Percentiles rank a stretch among this genome's conserved stretches.
These are phyloP conservation scores for Pentamera pediparva DNA, from an alignment of 53 echinoderm and acorn worm genomes.

Conservation along the genomic window DNA sequence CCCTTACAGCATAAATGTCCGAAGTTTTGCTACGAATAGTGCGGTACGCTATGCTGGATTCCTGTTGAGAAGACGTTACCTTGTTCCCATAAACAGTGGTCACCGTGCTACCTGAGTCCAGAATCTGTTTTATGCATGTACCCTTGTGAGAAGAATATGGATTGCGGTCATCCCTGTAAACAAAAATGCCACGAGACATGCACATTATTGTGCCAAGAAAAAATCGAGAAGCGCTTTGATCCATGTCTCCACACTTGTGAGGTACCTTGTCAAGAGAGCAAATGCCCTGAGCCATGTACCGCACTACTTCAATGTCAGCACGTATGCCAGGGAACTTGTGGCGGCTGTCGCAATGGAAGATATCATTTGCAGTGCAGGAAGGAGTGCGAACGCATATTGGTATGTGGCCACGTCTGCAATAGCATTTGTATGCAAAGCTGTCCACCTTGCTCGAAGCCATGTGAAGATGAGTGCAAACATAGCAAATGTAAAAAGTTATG, in stretches of 20 bases:
- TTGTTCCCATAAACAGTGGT: not conserved
- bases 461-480: slow-evolving; percentile 43
- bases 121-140: slow-evolving; percentile 14
- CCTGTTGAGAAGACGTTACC: slow-evolving; percentile 4
- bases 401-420: slow-evolving; percentile 66
- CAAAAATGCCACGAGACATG: slow-evolving; percentile 58
- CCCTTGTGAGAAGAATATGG: slow-evolving; percentile 45
- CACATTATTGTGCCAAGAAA: slow-evolving; percentile 45
- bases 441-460: slow-evolving; percentile 44
- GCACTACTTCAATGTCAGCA: slow-evolving; percentile 51
- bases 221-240: slow-evolving; percentile 30
- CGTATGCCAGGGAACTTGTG: slow-evolving; percentile 61
- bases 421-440: slow-evolving; percentile 48
- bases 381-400: slow-evolving; percentile 48
- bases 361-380: slow-evolving; percentile 37
- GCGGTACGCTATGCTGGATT: slow-evolving; percentile 45
- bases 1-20: slow-evolving; percentile 42
- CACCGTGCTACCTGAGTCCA: not conserved
- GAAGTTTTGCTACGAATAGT: slow-evolving; percentile 36
- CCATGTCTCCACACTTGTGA: slow-evolving; percentile 55
- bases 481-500: slow-evolving; percentile 41
- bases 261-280: slow-evolving; percentile 48
- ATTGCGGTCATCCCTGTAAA: slow-evolving; percentile 59
- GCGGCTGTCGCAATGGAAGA: slow-evolving; percentile 33
- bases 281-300: slow-evolving; percentile 48